Evolutionary conservation across 2,113 vertebrate genomes (phyloP), one percentile per base, ranked within the genome.

Genomic region (Silurus asotus): DNA sequence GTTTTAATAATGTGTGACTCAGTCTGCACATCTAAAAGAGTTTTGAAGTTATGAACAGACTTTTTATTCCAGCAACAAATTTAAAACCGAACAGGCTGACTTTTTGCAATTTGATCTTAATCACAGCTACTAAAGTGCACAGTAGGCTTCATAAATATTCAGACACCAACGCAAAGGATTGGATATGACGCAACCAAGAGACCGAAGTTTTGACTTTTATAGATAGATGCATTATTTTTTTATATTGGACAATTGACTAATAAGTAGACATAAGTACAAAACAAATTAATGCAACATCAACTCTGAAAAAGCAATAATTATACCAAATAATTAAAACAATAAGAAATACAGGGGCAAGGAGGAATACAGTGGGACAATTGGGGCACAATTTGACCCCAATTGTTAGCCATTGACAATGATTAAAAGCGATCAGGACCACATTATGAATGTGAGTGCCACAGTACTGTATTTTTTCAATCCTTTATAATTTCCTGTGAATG

Each of bases 1-100:
- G 23, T 48, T 81, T 81, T 62, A 79, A 81, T 62, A 81, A 48
- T 48, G 37, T 45, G 77, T 81, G 76, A 28, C 37, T 62, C 19
- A 28, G 11, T 78, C 25, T 28, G 14, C 53, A 58, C 14, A 78
- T 78, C 75, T 56, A 23, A 76, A 17, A 28, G 58, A 25, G 58
- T 61, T 81, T 79, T 55, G 25, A 76, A 76, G 5, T 56, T 37
- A 80, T 28, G 17, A 61, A 53, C 10, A 51, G 6, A 1, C 0
- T 11, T 53, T 76, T 69, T 69, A 37, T 69, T 69, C 65, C 25
- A 69, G 15, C 49, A n/a, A 0, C 4, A 76, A 51, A 19, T 9
- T 10, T 53, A 76, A 59, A 80, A 45, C 14, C 1, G 15, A 25
- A 25, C 28, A 28, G 13, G 2, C 5, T 61, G 55, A 59, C 17